Conservation (phyloP, 2,888 invertebrate species). For the Acronicta aceris region DNA sequence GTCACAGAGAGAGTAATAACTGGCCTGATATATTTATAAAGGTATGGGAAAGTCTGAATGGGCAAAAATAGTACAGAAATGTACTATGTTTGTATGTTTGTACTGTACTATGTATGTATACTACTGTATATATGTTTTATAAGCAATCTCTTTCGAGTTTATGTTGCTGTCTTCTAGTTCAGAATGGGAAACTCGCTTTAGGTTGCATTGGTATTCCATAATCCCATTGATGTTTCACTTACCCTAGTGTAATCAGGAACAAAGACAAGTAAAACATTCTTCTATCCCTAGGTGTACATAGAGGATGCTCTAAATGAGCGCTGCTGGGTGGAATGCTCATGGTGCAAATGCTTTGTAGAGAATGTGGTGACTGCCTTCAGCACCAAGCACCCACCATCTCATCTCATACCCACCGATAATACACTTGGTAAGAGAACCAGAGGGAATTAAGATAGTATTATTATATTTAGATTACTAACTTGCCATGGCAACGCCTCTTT, state of each 20-base stretch:
- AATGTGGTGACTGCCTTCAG: slow-evolving; percentile 96
- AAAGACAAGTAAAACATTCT: not conserved
- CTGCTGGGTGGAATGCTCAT: slow-evolving; percentile 97
- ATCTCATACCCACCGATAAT: slow-evolving; percentile 91
- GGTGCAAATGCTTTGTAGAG: slow-evolving; percentile 97
- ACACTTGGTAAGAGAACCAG: slow-evolving; percentile 73
- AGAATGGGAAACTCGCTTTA: too few species aligned
- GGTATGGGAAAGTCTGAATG: slow-evolving; percentile 77
- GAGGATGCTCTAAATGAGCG: slow-evolving; percentile 98
- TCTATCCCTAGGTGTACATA: slow-evolving; percentile 92
- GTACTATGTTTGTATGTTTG: too few species aligned
- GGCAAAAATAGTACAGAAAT: too few species aligned
- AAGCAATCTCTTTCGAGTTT: too few species aligned
- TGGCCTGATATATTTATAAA: slow-evolving; percentile 98
- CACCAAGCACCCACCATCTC: slow-evolving; percentile 93
- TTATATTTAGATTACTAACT: too few species aligned
- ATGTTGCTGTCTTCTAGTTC: too few species aligned
- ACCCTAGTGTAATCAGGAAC: too few species aligned
- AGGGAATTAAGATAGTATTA: not conserved
- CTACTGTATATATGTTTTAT: too few species aligned
- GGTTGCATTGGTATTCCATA: too few species aligned
- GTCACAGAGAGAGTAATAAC: slow-evolving; percentile 93
- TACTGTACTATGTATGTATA: too few species aligned
- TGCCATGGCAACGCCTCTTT: too few species aligned
- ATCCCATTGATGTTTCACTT: too few species aligned